Evolutionary conservation across 2,797 vertebrate genomes (phyloP).

Genomic region (Sebastes diaconus): DNA sequence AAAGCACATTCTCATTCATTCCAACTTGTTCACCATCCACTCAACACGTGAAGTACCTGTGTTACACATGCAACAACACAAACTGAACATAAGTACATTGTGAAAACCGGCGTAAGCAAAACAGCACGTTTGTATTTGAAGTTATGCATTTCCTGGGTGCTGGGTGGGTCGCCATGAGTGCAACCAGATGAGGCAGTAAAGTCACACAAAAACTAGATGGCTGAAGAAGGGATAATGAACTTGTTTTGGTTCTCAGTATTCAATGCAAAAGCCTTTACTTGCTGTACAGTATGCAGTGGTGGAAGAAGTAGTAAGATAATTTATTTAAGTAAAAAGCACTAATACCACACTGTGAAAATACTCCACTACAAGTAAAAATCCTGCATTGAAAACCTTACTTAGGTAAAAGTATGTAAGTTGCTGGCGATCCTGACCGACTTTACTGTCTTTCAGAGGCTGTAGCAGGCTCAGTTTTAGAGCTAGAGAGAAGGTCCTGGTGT

Average conservation of each 20-base stretch:
- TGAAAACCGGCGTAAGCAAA: neutral
- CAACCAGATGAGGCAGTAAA: conserved; percentile 6
- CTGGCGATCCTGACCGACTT: too few relatives aligned
- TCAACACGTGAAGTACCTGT: neutral
- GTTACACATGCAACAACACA: neutral
- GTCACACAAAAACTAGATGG: conserved; percentile 33
- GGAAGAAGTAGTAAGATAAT: too few relatives aligned
- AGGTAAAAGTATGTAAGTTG: too few relatives aligned
- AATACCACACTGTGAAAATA: neutral
- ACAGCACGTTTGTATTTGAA: neutral
- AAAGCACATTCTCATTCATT: neutral
- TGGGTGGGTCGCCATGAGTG: conserved; percentile 4
- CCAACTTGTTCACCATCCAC: neutral
- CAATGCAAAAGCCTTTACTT: neutral
- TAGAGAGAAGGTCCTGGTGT: too few relatives aligned
- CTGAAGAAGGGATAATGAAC: conserved; percentile 32
- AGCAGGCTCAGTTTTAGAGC: neutral
- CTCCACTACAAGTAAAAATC: too few relatives aligned
- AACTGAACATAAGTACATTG: neutral
- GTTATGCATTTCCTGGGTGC: neutral
- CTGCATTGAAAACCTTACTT: too few relatives aligned
- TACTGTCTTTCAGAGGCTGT: too few relatives aligned
- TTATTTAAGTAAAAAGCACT: neutral
- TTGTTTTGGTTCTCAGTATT: conserved; percentile 8
- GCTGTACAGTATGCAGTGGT: neutral